Conservation (phyloP, 2,888 invertebrate species). For the Cheilosia variabilis region DNA sequence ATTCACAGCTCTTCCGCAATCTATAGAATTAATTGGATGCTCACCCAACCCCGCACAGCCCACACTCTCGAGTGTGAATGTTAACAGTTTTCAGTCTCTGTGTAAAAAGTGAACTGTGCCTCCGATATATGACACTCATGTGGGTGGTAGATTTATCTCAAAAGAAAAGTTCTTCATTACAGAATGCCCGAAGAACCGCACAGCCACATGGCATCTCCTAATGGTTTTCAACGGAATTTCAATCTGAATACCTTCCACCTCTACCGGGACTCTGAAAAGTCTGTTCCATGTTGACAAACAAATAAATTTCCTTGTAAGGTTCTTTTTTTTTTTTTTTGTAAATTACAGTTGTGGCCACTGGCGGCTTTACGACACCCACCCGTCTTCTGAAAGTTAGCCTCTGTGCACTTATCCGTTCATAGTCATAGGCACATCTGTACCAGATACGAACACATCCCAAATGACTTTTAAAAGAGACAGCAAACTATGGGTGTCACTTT, state of each 20-base stretch:
- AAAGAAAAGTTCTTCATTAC: slow-evolving; percentile 16
- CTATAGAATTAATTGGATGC: too few relatives aligned
- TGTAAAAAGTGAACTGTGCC: background rate
- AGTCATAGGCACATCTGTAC: slow-evolving; percentile 49
- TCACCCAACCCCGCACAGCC: too few relatives aligned
- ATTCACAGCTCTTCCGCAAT: too few relatives aligned
- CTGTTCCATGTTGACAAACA: slow-evolving; percentile 38
- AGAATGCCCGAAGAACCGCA: slow-evolving; percentile 1
- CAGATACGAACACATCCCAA: slow-evolving; percentile 12
- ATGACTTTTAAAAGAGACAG: slow-evolving; percentile 52
- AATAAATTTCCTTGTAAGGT: slow-evolving; percentile 41
- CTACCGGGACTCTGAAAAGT: slow-evolving; percentile 20
- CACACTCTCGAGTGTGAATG: background rate
- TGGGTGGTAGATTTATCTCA: background rate
- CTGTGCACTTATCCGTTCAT: background rate
- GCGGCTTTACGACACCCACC: background rate
- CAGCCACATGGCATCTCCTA: slow-evolving; percentile 32
- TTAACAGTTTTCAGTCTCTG: background rate
- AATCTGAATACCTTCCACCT: slow-evolving; percentile 48
- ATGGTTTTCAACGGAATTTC: slow-evolving; percentile 43
- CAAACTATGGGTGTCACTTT: slow-evolving; percentile 53
- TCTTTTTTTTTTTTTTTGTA: background rate
- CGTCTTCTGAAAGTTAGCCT: background rate
- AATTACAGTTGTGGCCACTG: slow-evolving; percentile 24
- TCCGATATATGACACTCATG: background rate